Evolutionary conservation across 2,797 vertebrate genomes (phyloP).

Genomic region (Diglossa cyanea): DNA sequence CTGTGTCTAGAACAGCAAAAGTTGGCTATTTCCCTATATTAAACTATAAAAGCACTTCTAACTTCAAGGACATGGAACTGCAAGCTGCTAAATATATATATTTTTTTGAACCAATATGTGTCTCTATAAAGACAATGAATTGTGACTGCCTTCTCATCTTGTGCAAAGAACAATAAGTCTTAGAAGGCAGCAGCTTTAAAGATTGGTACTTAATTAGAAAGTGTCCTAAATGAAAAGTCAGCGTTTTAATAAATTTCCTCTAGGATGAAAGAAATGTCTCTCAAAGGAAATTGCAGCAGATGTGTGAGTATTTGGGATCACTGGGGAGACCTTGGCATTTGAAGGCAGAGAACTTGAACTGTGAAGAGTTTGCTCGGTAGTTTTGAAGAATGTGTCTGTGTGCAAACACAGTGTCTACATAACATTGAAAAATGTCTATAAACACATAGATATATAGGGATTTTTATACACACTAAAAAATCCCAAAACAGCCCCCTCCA

Average conservation of each 20-base stretch:
- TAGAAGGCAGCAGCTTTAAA: constrained; percentile 15
- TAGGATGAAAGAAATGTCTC: background rate
- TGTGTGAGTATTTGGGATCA: background rate
- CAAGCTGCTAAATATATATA: background rate
- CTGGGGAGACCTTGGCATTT: background rate
- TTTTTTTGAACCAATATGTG: background rate
- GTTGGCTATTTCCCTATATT: background rate
- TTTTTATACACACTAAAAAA: background rate
- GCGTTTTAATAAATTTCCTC: background rate
- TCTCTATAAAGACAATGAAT: constrained; percentile 14
- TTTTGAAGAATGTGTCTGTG: background rate
- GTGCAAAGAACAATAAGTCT: constrained; percentile 6
- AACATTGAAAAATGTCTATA: background rate
- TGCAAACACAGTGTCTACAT: background rate
- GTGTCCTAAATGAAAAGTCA: background rate
- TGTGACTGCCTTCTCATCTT: constrained; percentile 6
- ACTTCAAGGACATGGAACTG: background rate
- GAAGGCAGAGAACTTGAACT: background rate
- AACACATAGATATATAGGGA: background rate
- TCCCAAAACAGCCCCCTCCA: no score
- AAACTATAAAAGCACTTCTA: background rate
- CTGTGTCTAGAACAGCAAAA: background rate
- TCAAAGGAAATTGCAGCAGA: constrained; percentile 1
- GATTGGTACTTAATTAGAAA: constrained; percentile 46
- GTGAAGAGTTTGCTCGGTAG: background rate